These are phyloP conservation scores for Falcunculus frontatus DNA, from an alignment of 2,113 vertebrate genomes.

Conservation along the genomic window DNA sequence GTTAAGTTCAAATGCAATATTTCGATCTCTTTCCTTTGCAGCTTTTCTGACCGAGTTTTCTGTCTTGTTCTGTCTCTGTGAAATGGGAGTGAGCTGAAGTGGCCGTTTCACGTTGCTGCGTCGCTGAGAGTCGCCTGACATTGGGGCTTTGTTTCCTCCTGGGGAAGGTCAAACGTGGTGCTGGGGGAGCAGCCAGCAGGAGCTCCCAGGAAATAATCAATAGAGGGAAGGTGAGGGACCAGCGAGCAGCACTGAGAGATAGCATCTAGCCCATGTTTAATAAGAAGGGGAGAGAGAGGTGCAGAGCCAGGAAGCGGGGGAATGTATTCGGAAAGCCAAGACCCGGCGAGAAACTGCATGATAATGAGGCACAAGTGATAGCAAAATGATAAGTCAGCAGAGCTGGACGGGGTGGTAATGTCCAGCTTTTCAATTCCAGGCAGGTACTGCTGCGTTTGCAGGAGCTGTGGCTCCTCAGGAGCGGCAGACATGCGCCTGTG, in stretches of 20 bases:
- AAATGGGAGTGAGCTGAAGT: neutral
- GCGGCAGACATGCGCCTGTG: neutral
- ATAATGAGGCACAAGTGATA: conserved; percentile 35
- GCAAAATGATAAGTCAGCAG: conserved; percentile 46
- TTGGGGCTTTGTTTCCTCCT: neutral
- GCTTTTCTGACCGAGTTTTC: neutral
- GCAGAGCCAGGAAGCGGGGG: neutral
- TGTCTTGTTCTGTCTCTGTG: neutral
- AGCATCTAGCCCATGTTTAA: conserved; percentile 13
- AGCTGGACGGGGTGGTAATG: neutral
- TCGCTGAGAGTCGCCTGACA: neutral
- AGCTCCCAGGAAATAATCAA: conserved; percentile 1
- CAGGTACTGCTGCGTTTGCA: conserved; percentile 67
- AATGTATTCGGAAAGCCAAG: neutral
- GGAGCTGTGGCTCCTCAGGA: conserved; percentile 27
- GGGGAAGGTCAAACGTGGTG: neutral
- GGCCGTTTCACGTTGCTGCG: neutral
- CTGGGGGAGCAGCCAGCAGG: neutral
- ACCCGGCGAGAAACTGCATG: neutral
- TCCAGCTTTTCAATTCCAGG: conserved; percentile 62
- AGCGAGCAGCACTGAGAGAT: neutral
- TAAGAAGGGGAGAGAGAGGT: neutral
- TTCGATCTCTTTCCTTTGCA: neutral
- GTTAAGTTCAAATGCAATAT: neutral
- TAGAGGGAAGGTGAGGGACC: neutral